Evolutionary conservation across 2,888 invertebrate genomes (phyloP).

Genomic region (Drosophila rubida): DNA sequence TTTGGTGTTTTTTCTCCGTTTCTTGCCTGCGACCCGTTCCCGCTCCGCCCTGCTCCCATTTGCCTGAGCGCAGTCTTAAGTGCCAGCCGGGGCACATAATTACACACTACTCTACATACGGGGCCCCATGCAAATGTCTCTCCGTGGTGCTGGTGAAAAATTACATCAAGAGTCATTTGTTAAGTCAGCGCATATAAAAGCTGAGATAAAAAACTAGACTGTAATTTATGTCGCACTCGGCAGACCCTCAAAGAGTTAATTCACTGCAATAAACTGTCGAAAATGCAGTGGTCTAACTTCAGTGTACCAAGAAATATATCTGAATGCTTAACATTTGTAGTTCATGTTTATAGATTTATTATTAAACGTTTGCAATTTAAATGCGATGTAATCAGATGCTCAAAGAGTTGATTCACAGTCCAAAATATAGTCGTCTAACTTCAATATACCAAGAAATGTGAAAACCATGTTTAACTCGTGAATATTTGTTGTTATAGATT

Average conservation of each 20-base stretch:
- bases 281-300: background rate
- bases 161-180: constrained; percentile 45
- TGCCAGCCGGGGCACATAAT: constrained; percentile 62
- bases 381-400: too few relatives aligned
- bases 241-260: constrained; percentile 18
- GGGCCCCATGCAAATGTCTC: constrained; percentile 43
- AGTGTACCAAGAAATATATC: too few relatives aligned
- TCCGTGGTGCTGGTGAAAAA: constrained; percentile 55
- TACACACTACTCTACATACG: constrained; percentile 51
- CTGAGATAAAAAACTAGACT: constrained; percentile 21
- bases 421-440: too few relatives aligned
- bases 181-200: constrained; percentile 35
- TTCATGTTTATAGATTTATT: too few relatives aligned
- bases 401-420: too few relatives aligned
- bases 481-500: too few relatives aligned
- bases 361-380: too few relatives aligned
- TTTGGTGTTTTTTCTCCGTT: constrained; percentile 8
- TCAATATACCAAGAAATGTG: too few relatives aligned
- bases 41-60: constrained; percentile 68
- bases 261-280: background rate
- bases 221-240: constrained; percentile 33
- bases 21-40: constrained; percentile 16
- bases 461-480: too few relatives aligned
- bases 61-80: constrained; percentile 66
- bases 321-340: too few relatives aligned